Evolutionary conservation across 2,113 vertebrate genomes (phyloP).

Genomic region (Sialia sialis): DNA sequence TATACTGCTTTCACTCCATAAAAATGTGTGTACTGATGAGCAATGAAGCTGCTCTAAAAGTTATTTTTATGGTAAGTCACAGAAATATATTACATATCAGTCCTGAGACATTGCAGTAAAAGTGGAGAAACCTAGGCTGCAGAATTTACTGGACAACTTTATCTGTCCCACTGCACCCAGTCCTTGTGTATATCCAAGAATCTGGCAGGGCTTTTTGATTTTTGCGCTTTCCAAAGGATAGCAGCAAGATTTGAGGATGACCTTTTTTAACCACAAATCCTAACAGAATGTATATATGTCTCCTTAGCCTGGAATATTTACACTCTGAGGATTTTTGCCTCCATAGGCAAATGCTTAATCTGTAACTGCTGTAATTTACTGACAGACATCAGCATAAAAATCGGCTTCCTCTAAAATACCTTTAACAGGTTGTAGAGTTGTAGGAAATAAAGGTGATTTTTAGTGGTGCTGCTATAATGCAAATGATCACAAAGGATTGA

Average conservation of each 20-base stretch:
- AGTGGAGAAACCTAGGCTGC: not conserved
- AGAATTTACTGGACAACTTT: not conserved
- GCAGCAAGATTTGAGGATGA: not conserved
- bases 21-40: not conserved
- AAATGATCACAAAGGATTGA: not conserved
- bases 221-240: not conserved
- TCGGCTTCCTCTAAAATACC: not conserved
- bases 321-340: not conserved
- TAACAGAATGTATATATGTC: not conserved
- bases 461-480: not conserved
- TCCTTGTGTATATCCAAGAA: not conserved
- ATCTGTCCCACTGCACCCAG: not conserved
- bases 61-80: not conserved
- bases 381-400: not conserved
- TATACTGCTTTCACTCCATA: not conserved
- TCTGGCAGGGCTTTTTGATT: not conserved
- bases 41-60: not conserved
- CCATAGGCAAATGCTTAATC: not conserved
- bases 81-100: not conserved
- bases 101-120: not conserved
- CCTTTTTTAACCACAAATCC: not conserved
- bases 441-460: not conserved
- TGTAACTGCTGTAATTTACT: not conserved
- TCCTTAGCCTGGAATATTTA: not conserved
- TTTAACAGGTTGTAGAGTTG: not conserved